These are phyloP conservation scores for Sibirionetta formosa DNA, from an alignment of 2,797 vertebrate species.

Conservation along the genomic window DNA sequence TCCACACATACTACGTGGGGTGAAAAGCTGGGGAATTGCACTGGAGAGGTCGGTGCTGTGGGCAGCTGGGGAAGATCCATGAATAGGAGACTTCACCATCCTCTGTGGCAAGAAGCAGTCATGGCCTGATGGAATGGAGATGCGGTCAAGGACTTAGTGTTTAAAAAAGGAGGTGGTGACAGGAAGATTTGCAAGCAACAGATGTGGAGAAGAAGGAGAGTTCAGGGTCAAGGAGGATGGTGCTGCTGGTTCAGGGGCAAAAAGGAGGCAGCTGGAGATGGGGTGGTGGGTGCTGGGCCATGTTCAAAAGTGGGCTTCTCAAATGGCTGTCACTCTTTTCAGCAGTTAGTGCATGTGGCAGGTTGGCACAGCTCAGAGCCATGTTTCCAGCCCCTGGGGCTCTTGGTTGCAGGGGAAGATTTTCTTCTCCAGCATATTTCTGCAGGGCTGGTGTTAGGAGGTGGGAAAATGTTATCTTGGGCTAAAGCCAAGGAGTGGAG, in stretches of 20 bases:
- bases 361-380: not conserved
- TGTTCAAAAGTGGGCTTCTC: not conserved
- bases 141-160: conserved; percentile 3
- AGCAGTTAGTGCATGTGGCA: accelerated
- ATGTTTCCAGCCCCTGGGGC: accelerated
- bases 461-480: conserved; percentile 22
- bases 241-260: not conserved
- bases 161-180: conserved; percentile 55
- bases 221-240: conserved; percentile 50
- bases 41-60: not conserved
- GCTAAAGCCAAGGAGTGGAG: conserved; percentile 23
- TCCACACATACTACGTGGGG: not conserved
- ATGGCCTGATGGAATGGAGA: not conserved
- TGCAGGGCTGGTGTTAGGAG: not conserved
- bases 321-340: not conserved
- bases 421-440: not conserved
- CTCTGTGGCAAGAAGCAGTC: not conserved
- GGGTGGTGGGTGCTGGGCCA: accelerated
- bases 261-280: not conserved
- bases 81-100: not conserved
- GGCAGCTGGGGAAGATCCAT: not conserved
- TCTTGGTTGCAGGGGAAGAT: not conserved
- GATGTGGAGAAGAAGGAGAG: conserved; percentile 68
- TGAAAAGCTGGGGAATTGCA: not conserved
- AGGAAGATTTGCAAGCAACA: conserved; percentile 71